Percentiles rank a stretch among this genome's conserved stretches.
These are phyloP conservation scores for Limanda limanda DNA, from an alignment of 2,113 vertebrate species.

Conservation along the genomic window DNA sequence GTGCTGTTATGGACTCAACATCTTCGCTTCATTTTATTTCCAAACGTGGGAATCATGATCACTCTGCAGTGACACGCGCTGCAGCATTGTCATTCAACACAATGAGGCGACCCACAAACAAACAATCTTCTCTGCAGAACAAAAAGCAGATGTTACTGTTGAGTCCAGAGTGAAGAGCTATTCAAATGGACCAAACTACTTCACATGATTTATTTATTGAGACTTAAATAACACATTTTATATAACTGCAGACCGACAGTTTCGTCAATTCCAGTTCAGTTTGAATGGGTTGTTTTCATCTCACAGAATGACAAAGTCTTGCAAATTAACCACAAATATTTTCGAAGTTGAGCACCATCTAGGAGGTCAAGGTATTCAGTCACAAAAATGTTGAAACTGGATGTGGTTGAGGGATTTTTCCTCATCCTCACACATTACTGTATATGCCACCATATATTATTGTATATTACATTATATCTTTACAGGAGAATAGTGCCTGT, in stretches of 20 bases:
- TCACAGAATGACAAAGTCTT: no score
- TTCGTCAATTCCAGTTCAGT: neutral
- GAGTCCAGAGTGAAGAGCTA: neutral
- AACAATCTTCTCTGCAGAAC: neutral
- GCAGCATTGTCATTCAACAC: slow-evolving; percentile 14
- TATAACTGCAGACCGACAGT: neutral
- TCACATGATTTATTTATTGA: no score
- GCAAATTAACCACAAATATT: no score
- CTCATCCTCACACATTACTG: no score
- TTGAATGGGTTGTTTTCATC: no score
- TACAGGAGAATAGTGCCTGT: no score
- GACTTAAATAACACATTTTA: neutral
- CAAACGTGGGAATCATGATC: slow-evolving; percentile 15
- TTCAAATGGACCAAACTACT: neutral
- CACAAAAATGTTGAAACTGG: neutral
- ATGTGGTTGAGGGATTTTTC: neutral
- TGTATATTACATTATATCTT: no score
- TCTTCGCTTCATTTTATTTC: slow-evolving; percentile 8
- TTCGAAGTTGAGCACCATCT: neutral
- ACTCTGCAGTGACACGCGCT: slow-evolving; percentile 9
- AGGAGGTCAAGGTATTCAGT: neutral
- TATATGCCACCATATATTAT: no score
- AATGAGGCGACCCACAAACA: neutral
- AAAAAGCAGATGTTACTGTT: neutral
- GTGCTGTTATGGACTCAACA: slow-evolving; percentile 29